phyloP scores from a whole-genome alignment of 2,888 invertebrate genomes.

The Cordylochernes scorpioides region DNA sequence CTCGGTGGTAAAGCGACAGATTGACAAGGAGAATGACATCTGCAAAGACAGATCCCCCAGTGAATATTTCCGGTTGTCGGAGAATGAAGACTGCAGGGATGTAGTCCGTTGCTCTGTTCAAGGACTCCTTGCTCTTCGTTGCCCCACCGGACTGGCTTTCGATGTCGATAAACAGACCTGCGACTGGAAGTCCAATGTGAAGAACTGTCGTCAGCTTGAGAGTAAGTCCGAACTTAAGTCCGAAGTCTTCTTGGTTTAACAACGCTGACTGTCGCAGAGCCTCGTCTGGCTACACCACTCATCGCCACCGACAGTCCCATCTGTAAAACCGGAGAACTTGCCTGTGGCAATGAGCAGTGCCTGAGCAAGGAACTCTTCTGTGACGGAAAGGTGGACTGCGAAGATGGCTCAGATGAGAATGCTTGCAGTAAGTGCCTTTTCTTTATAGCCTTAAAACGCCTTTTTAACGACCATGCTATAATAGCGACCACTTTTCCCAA shows the following conservation, averaged over 20 bases:
- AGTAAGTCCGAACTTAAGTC: constrained; percentile 37
- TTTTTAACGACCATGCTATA: too few relatives aligned
- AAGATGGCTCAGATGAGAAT: too few relatives aligned
- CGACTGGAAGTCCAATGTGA: constrained; percentile 83
- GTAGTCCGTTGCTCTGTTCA: too few relatives aligned
- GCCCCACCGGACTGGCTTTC: constrained; percentile 66
- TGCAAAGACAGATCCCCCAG: constrained; percentile 63
- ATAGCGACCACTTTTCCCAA: too few relatives aligned
- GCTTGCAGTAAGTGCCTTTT: too few relatives aligned
- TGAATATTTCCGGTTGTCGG: constrained; percentile 61
- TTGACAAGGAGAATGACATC: constrained; percentile 28
- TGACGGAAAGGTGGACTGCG: too few relatives aligned
- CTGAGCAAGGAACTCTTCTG: too few relatives aligned
- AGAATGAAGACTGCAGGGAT: constrained; percentile 63
- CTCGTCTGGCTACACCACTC: constrained; percentile 58
- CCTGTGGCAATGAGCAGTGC: too few relatives aligned
- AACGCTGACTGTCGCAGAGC: constrained; percentile 55
- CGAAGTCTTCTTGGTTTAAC: constrained; percentile 14
- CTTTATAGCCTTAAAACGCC: too few relatives aligned
- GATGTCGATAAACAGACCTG: too few relatives aligned
- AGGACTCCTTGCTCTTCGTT: constrained; percentile 60
- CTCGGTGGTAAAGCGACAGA: constrained; percentile 27
- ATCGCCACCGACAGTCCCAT: constrained; percentile 76
- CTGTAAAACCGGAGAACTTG: constrained; percentile 70
- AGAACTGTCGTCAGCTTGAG: constrained; percentile 72